A percentile compares a stretch with the other conserved stretches of the same genome.
These are phyloP conservation scores for Trichomalopsis sarcophagae DNA, from an alignment of 1,140 invertebrate species.

Conservation along the genomic window DNA sequence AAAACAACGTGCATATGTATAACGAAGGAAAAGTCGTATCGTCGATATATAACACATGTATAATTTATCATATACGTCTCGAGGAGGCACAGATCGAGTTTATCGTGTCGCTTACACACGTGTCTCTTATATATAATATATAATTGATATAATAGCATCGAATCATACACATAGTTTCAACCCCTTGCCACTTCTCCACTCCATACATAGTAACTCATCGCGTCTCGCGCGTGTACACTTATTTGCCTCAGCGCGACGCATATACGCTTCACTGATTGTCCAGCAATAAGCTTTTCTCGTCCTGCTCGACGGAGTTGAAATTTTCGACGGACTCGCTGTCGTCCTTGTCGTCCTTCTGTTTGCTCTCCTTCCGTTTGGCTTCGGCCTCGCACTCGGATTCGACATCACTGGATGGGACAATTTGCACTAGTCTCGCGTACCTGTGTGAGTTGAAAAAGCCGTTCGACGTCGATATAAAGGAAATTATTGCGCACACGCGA, in stretches of 20 bases:
- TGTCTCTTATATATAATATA: slow-evolving; percentile 3
- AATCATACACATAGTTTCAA: background rate
- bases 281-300: slow-evolving; percentile 44
- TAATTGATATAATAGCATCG: background rate
- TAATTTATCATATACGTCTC: background rate
- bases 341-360: slow-evolving; percentile 33
- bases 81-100: slow-evolving; percentile 48
- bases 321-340: background rate
- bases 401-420: slow-evolving; percentile 55
- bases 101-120: slow-evolving; percentile 20
- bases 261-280: slow-evolving; percentile 43
- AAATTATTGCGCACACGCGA: too few species aligned
- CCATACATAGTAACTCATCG: background rate
- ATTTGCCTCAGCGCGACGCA: too few species aligned
- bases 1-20: background rate
- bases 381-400: slow-evolving; percentile 61
- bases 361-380: slow-evolving; percentile 47
- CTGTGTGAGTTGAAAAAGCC: slow-evolving; percentile 54
- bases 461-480: too few species aligned
- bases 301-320: slow-evolving; percentile 7
- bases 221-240: background rate
- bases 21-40: background rate
- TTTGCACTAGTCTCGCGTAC: slow-evolving; percentile 68
- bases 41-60: too few species aligned
- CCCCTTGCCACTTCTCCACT: too few species aligned